A percentile compares a stretch with the other conserved stretches of the same genome.
phyloP scores from a whole-genome alignment of 1,140 invertebrate species.

The Periplaneta americana region DNA sequence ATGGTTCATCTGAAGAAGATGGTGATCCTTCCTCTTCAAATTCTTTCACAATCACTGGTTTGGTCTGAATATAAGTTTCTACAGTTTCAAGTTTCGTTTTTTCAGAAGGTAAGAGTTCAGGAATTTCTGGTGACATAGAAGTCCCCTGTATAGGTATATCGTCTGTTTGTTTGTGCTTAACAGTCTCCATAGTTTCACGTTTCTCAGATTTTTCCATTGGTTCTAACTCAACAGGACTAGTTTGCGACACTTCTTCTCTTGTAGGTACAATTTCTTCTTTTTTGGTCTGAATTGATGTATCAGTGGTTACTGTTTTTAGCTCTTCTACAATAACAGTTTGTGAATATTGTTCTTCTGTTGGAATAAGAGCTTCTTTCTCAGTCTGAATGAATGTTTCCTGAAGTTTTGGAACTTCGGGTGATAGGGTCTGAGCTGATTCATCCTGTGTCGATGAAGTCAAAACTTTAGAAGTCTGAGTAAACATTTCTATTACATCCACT shows the following conservation, averaged over 20 bases:
- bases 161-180: too few relatives aligned
- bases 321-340: neutral
- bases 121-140: neutral
- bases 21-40: constrained; percentile 12
- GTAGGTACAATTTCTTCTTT: neutral
- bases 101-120: neutral
- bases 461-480: neutral
- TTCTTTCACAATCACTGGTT: constrained; percentile 2
- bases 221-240: neutral
- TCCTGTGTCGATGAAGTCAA: neutral
- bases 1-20: constrained; percentile 50
- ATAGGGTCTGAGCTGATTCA: neutral
- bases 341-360: neutral
- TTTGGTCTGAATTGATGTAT: constrained; percentile 1
- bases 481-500: neutral
- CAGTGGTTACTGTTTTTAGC: neutral
- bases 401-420: neutral
- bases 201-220: neutral
- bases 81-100: neutral
- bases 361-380: neutral
- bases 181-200: neutral
- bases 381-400: neutral
- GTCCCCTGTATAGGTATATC: neutral
- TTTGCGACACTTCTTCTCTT: neutral
- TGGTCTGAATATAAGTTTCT: constrained; percentile 7